phyloP scores from a whole-genome alignment of 2,113 vertebrate genomes.

The Dipodomys stephensi region DNA sequence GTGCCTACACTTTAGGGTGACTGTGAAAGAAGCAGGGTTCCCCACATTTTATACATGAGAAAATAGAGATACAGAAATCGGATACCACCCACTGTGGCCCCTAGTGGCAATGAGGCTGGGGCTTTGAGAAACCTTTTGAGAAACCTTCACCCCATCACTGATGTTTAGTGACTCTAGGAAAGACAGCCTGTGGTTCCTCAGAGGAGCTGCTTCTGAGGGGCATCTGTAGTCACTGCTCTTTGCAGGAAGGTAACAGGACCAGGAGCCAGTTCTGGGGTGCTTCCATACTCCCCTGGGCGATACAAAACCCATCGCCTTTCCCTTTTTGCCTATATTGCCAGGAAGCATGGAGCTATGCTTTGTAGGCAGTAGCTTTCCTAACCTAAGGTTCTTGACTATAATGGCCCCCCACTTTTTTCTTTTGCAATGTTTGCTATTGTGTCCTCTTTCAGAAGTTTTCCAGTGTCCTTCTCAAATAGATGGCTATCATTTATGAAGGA shows the following conservation, averaged over 20 bases:
- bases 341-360: not conserved
- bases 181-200: not conserved
- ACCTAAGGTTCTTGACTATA: not conserved
- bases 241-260: not conserved
- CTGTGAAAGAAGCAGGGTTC: not conserved
- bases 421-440: not conserved
- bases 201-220: not conserved
- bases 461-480: not conserved
- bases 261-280: not conserved
- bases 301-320: not conserved
- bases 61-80: not conserved
- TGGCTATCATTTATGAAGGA: not conserved
- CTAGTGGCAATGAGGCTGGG: too few relatives aligned
- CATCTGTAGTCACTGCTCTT: not conserved
- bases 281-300: not conserved
- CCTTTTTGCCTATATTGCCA: not conserved
- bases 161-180: not conserved
- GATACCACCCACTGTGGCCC: not conserved
- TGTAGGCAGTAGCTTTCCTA: not conserved
- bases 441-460: slow-evolving; percentile 1
- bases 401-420: not conserved
- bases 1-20: not conserved
- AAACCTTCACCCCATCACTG: not conserved
- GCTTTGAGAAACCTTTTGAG: not conserved
- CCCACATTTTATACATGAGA: not conserved